Percentiles rank a stretch among this genome's conserved stretches.
Evolutionary conservation across 2,888 invertebrate species (phyloP).

Genomic region (Dexiosoma caninum): DNA sequence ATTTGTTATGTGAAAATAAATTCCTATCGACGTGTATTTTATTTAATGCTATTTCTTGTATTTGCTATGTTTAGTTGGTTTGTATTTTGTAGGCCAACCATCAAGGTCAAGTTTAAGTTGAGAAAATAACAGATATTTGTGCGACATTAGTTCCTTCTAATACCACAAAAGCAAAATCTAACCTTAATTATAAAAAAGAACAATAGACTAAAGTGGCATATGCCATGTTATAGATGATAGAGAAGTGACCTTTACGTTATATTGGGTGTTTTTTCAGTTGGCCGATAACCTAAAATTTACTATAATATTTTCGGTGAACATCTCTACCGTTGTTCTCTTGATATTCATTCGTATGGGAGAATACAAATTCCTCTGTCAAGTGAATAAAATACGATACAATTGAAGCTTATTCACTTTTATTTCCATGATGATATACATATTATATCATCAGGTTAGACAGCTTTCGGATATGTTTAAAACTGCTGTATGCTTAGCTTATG

Average conservation of each 20-base stretch:
- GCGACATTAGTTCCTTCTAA: background rate
- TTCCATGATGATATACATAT: too few species aligned
- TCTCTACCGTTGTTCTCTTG: too few species aligned
- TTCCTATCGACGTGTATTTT: background rate
- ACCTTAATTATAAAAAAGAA: slow-evolving; percentile 9
- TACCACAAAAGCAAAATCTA: background rate
- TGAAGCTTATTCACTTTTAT: too few species aligned
- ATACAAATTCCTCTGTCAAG: too few species aligned
- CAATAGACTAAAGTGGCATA: background rate
- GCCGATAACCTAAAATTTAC: background rate
- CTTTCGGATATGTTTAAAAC: too few species aligned
- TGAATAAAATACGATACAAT: too few species aligned
- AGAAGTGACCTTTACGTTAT: background rate
- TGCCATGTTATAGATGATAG: background rate
- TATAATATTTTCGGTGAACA: too few species aligned
- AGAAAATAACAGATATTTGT: background rate
- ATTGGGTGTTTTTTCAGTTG: background rate
- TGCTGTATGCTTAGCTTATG: too few species aligned
- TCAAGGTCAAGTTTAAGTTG: slow-evolving; percentile 1
- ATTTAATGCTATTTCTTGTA: background rate
- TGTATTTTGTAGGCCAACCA: background rate
- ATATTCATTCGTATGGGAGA: too few species aligned
- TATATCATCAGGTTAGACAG: too few species aligned
- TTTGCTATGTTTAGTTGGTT: background rate
- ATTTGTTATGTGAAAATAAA: too few species aligned